A percentile compares a stretch with the other conserved stretches of the same genome.
phyloP scores from a whole-genome alignment of 2,113 vertebrate genomes.

The Pipra filicauda region DNA sequence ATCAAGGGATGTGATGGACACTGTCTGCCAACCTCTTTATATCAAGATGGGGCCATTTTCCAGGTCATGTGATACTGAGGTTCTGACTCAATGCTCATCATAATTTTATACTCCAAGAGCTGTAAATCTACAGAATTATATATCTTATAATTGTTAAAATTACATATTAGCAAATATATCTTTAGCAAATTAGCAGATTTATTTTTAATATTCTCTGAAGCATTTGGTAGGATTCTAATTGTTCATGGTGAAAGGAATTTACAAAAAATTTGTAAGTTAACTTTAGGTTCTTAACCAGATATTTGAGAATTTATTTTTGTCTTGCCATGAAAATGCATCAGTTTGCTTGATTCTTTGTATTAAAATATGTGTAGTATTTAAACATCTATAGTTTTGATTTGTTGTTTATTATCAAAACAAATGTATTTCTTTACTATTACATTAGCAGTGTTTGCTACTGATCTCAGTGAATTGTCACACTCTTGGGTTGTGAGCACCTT shows the following conservation, averaged over 20 bases:
- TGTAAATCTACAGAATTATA: not conserved
- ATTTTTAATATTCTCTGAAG: not conserved
- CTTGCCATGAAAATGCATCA: not conserved
- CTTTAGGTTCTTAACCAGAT: not conserved
- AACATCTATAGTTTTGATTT: not conserved
- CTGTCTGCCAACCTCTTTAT: not conserved
- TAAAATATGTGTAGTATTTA: not conserved
- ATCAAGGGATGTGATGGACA: not conserved
- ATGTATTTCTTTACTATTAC: not conserved
- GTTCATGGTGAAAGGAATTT: not conserved
- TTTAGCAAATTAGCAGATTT: not conserved
- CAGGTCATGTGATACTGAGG: not conserved
- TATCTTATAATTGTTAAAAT: not conserved
- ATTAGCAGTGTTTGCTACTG: not conserved
- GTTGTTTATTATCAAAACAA: not conserved
- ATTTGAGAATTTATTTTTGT: not conserved
- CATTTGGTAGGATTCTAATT: not conserved
- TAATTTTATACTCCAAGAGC: not conserved
- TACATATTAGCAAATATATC: not conserved
- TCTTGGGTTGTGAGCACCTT: fast-evolving
- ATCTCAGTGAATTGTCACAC: not conserved
- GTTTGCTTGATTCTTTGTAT: not conserved
- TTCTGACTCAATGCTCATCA: not conserved
- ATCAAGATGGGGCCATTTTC: not conserved
- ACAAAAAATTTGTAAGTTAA: not conserved